Evolutionary conservation across 2,113 vertebrate genomes (phyloP), one percentile per base, ranked within the genome.

Genomic region (Bambusicola thoracicus): DNA sequence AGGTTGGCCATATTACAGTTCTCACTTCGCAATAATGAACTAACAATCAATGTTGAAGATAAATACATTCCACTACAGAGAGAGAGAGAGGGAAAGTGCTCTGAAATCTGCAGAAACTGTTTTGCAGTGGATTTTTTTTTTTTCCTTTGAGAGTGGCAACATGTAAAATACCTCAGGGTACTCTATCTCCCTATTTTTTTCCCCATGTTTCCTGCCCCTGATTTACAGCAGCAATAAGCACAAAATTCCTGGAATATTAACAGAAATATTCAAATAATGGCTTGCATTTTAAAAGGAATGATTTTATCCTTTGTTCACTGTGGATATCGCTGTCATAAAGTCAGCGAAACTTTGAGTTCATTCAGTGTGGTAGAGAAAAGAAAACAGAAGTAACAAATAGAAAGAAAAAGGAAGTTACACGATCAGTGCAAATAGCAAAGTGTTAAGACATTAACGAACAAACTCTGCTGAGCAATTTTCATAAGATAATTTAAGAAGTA

Each of bases 191-290:
- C 4, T 0, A 53, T 53, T 29, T 29, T 53, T 69, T 49, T 30
- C 44, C 29, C 48, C 48, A 49, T 29, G 7, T 15, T 29, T 29
- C 14, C 51, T 51, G 13, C 25, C 25, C 25, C 59, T 53, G 36
- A 90, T 94, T 94, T 93, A 88, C 24, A 70, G n/a, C 44, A 70
- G 61, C 27, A 88, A 49, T 84, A 75, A 81, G 29, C 34, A 51
- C 29, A 78, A n/a, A 34, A 65, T 77, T 91, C 66, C 69, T 79
- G 25, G 29, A 81, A 72, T 87, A 94, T 51, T 38, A 89, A 22
- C 63, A 86, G 22, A 91, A 83, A 74, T 70, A 90, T 77, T 88
- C 46, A 91, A 38, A 85, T 76, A 91, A 81, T 66, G 24, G 73
- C 24, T 66, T 70, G 18, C 30, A 43, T 81, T 81, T 86, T 53